A percentile compares a stretch with the other conserved stretches of the same genome.
Conservation (phyloP, 2,113 vertebrate genomes). For the Phoxinus phoxinus region DNA sequence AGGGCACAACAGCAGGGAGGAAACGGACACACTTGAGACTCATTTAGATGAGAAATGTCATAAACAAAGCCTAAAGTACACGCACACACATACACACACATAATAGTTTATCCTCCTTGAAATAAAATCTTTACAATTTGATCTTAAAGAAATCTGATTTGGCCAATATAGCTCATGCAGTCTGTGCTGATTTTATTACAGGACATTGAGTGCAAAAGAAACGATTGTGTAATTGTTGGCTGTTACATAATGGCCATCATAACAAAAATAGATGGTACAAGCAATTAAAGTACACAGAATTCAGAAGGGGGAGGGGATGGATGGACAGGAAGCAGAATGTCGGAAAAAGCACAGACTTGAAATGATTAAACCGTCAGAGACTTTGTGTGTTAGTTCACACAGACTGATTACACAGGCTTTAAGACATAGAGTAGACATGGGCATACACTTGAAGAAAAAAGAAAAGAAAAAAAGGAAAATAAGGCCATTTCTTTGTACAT, state of each 20-base stretch:
- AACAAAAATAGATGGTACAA: conserved; percentile 54
- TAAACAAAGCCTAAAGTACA: not conserved
- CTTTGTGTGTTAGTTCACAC: not conserved
- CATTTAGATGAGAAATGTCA: conserved; percentile 30
- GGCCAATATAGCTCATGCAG: not conserved
- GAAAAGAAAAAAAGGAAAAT: not conserved
- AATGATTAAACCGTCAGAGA: not conserved
- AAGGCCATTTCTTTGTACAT: conserved; percentile 32
- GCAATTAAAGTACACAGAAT: conserved; percentile 63
- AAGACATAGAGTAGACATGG: not conserved
- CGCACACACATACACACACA: not conserved
- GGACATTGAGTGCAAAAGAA: conserved; percentile 54
- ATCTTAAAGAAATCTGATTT: not conserved
- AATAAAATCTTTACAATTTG: not conserved
- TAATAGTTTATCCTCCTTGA: not conserved
- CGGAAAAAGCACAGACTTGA: not conserved
- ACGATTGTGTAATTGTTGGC: conserved; percentile 71
- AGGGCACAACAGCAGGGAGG: conserved; percentile 25
- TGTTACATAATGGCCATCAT: conserved; percentile 64
- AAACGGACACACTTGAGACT: conserved; percentile 24
- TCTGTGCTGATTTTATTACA: not conserved
- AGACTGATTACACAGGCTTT: not conserved
- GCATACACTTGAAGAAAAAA: not conserved
- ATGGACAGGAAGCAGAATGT: not conserved
- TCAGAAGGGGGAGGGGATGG: conserved; percentile 38